Percentiles rank a stretch among this genome's conserved stretches.
These are phyloP conservation scores for Lepidocyrtoides sp. DNA, from an alignment of 2,888 invertebrate species.

Conservation along the genomic window DNA sequence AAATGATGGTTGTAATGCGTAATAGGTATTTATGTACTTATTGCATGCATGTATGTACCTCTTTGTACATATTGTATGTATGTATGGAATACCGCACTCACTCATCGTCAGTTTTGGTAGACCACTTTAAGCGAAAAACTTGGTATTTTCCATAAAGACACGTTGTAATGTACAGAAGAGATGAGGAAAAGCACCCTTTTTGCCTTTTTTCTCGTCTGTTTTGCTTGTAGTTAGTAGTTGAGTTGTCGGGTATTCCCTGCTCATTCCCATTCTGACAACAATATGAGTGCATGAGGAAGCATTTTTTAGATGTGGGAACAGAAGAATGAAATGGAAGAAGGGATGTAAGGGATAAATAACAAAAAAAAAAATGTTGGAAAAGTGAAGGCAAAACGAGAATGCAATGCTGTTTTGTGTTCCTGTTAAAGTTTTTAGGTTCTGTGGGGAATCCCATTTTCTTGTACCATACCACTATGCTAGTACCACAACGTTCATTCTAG, in stretches of 20 bases:
- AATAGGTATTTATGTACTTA: no score
- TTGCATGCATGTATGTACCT: no score
- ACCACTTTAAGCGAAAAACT: constrained; percentile 17
- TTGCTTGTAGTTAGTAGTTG: background rate
- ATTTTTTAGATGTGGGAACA: background rate
- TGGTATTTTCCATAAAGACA: background rate
- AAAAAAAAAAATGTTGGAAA: background rate
- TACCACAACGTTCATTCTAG: background rate
- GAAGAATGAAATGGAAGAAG: background rate
- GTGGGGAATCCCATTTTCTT: constrained; percentile 60
- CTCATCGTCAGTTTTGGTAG: constrained; percentile 20
- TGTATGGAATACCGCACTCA: background rate
- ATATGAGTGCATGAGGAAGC: background rate
- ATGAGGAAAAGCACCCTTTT: background rate
- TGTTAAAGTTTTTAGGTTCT: constrained; percentile 5
- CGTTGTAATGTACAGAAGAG: background rate
- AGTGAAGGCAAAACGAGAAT: background rate
- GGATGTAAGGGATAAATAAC: constrained; percentile 17
- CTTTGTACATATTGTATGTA: background rate
- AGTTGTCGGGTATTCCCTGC: constrained; percentile 4
- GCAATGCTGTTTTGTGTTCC: constrained; percentile 45
- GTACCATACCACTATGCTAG: background rate
- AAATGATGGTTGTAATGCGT: no score
- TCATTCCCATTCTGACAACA: background rate
- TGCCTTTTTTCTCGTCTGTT: background rate